A percentile compares a stretch with the other conserved stretches of the same genome.
These are phyloP conservation scores for Cistogaster globosa DNA, from an alignment of 2,888 invertebrate genomes.

Conservation along the genomic window DNA sequence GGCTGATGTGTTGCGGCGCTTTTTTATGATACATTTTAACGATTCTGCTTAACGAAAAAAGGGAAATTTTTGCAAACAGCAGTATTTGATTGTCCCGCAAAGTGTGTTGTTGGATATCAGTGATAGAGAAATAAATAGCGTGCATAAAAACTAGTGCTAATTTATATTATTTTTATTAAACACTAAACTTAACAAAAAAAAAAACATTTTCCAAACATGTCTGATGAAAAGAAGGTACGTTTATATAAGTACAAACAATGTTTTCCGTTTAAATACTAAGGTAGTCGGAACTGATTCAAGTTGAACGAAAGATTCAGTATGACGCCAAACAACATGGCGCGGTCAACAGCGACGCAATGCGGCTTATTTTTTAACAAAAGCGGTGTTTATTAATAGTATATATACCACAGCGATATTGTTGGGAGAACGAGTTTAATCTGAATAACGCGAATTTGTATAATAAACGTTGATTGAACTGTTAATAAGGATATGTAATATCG, in stretches of 20 bases:
- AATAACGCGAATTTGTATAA: background rate
- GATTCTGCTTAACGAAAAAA: constrained; percentile 68
- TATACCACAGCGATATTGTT: background rate
- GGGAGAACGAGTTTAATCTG: background rate
- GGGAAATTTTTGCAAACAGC: constrained; percentile 67
- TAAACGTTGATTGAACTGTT: background rate
- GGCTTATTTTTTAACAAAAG: constrained; percentile 42
- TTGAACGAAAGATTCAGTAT: constrained; percentile 70
- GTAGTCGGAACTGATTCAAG: constrained; percentile 46
- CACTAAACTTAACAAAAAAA: constrained; percentile 53
- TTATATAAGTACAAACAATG: constrained; percentile 2
- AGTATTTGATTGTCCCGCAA: constrained; percentile 69
- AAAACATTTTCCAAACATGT: constrained; percentile 74
- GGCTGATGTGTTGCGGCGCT: constrained; percentile 67
- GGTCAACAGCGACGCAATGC: constrained; percentile 69
- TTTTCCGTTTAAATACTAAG: constrained; percentile 4
- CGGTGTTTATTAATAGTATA: background rate
- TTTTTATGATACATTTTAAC: constrained; percentile 49
- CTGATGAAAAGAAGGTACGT: constrained; percentile 79
- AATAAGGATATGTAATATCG: background rate
- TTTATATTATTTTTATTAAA: constrained; percentile 41
- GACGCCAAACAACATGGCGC: constrained; percentile 79
- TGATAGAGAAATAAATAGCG: constrained; percentile 32
- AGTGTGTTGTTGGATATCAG: constrained; percentile 61
- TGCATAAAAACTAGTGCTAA: constrained; percentile 58